Percentiles rank a stretch among this genome's conserved stretches.
Conservation (phyloP, 2,888 invertebrate genomes). For the Enchytraeus crypticus region DNA sequence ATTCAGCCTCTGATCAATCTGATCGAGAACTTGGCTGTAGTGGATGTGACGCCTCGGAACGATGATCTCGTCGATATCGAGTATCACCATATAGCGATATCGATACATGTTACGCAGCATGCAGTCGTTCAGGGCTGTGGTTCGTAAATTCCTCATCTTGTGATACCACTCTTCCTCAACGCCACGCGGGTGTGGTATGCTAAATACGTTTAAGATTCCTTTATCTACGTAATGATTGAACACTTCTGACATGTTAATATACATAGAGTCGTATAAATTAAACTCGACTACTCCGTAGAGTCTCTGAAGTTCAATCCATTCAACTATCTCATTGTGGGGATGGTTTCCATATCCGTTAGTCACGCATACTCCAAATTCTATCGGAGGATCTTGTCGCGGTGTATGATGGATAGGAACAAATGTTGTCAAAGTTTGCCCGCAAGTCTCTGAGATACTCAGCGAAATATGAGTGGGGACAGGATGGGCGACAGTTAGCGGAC, state of each 20-base stretch:
- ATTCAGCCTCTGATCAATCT: constrained; percentile 9
- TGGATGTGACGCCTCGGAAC: constrained; percentile 13
- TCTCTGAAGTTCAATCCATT: constrained; percentile 24
- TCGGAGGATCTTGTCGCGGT: constrained; percentile 5
- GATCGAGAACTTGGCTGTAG: constrained; percentile 13
- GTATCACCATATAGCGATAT: constrained; percentile 8
- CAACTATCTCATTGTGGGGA: constrained; percentile 11
- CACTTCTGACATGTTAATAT: background rate
- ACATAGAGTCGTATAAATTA: constrained; percentile 22
- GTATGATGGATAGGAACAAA: constrained; percentile 13
- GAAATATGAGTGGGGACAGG: constrained; percentile 23
- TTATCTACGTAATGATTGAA: constrained; percentile 18
- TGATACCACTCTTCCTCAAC: background rate
- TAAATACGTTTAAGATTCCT: constrained; percentile 12
- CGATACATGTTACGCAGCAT: constrained; percentile 25
- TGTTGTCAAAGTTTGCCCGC: constrained; percentile 9
- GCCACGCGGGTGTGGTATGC: constrained; percentile 18
- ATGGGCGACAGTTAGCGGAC: constrained; percentile 6
- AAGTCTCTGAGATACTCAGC: constrained; percentile 3
- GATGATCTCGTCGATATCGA: constrained; percentile 18
- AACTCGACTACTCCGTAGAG: constrained; percentile 23
- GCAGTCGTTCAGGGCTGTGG: constrained; percentile 27
- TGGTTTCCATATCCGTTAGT: constrained; percentile 19
- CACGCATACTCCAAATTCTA: constrained; percentile 26
- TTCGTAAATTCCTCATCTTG: constrained; percentile 4